Percentiles rank a stretch among this genome's conserved stretches.
phyloP scores from a whole-genome alignment of 1,140 invertebrate species.

The Pseudoatta argentina region DNA sequence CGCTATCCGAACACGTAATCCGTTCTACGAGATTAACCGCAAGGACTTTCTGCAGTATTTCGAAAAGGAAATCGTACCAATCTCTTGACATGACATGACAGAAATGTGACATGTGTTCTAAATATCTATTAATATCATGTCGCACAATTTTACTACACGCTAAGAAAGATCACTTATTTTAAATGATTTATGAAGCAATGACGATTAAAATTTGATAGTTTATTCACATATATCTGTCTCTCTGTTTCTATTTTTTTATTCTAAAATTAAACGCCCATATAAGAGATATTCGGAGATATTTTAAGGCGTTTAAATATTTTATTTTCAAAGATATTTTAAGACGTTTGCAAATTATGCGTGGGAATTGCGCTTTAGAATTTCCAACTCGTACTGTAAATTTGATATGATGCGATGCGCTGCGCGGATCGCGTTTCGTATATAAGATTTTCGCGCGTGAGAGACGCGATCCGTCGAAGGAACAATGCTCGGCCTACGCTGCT shows the following conservation, averaged over 20 bases:
- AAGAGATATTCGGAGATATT: neutral
- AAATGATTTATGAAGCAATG: conserved; percentile 25
- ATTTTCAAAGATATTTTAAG: neutral
- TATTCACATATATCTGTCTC: neutral
- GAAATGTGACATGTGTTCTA: conserved; percentile 19
- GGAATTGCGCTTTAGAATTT: neutral
- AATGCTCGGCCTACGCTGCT: conserved; percentile 62
- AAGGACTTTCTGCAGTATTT: neutral
- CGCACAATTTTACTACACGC: conserved; percentile 7
- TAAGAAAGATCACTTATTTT: no score
- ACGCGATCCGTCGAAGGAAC: conserved; percentile 31
- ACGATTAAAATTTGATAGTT: neutral
- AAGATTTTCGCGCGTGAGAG: conserved; percentile 36
- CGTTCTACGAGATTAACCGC: no score
- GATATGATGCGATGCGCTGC: neutral
- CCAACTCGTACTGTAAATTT: neutral
- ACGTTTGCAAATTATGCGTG: neutral
- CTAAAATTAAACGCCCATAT: neutral
- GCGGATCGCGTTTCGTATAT: conserved; percentile 52
- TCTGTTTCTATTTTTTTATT: neutral
- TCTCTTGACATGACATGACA: neutral
- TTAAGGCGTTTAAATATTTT: neutral
- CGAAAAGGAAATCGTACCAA: neutral
- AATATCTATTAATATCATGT: neutral
- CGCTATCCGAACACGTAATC: neutral